Conservation (phyloP, 1,140 invertebrate genomes). For the Drusus annulatus region DNA sequence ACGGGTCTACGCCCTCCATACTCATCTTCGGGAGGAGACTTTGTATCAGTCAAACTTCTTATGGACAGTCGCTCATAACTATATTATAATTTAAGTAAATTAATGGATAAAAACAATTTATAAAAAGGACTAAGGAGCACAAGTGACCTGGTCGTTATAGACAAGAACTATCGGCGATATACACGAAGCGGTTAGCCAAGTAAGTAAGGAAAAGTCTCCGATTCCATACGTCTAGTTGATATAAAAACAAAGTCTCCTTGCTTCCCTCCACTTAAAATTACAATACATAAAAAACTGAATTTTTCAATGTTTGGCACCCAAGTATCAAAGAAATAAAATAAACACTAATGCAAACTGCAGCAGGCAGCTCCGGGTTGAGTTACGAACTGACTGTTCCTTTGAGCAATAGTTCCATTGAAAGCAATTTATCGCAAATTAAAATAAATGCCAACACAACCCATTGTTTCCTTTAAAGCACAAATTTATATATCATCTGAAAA, state of each 20-base stretch:
- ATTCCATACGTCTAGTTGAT: constrained; percentile 41
- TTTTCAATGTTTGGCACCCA: constrained; percentile 58
- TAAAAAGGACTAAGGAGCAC: constrained; percentile 56
- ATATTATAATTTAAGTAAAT: constrained; percentile 47
- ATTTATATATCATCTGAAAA: constrained; percentile 30
- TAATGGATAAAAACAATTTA: constrained; percentile 55
- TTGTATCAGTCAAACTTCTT: constrained; percentile 46
- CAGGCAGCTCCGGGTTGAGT: constrained; percentile 23
- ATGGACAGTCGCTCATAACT: constrained; percentile 45
- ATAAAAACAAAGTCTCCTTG: constrained; percentile 52
- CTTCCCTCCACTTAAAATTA: constrained; percentile 52
- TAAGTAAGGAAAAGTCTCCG: constrained; percentile 30
- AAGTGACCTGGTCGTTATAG: constrained; percentile 45
- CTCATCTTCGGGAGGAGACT: neutral
- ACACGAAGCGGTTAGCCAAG: constrained; percentile 45
- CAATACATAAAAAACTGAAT: constrained; percentile 41
- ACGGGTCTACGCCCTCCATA: neutral
- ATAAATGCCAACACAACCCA: constrained; percentile 24
- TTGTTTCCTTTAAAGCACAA: constrained; percentile 19
- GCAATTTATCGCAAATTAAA: constrained; percentile 9
- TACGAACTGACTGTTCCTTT: constrained; percentile 14
- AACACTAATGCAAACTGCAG: constrained; percentile 39
- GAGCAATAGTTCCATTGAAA: neutral
- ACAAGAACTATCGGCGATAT: constrained; percentile 58
- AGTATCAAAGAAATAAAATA: constrained; percentile 54